phyloP scores from a whole-genome alignment of 2,113 vertebrate species.

The Andinoacara biseriatus region DNA sequence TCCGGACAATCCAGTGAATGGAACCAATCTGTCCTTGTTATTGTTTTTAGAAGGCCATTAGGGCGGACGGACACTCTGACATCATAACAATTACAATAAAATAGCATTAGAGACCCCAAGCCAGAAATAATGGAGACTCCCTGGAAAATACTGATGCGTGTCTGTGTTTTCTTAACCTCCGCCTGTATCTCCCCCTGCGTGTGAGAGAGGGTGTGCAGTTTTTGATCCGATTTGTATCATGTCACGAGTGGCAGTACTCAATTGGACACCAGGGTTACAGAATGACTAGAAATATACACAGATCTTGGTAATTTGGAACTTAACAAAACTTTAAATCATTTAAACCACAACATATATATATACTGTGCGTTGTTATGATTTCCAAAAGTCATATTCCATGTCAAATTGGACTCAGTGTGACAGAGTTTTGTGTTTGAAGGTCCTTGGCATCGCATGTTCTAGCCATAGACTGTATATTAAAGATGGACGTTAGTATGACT shows the following conservation, averaged over 20 bases:
- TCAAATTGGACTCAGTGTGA: not conserved
- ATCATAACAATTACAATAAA: conserved; percentile 81
- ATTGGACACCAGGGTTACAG: conserved; percentile 8
- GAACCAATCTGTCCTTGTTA: conserved; percentile 63
- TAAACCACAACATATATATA: not conserved
- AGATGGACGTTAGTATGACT: not conserved
- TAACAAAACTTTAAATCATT: not conserved
- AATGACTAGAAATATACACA: not conserved
- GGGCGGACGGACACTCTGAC: conserved; percentile 71
- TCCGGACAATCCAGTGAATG: conserved; percentile 49
- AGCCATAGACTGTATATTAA: not conserved
- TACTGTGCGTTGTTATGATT: not conserved
- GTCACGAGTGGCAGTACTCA: conserved; percentile 3
- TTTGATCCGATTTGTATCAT: conserved; percentile 15
- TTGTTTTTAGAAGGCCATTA: conserved; percentile 69
- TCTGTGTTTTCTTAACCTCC: conserved; percentile 72
- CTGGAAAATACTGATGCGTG: conserved; percentile 72
- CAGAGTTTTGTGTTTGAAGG: not conserved
- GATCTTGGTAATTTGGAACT: not conserved
- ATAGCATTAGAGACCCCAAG: conserved; percentile 70
- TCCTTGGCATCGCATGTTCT: not conserved
- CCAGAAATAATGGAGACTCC: conserved; percentile 73
- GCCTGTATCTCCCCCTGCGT: conserved; percentile 35
- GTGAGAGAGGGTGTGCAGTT: not conserved
- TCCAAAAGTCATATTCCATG: not conserved